These are phyloP conservation scores for Timema cristinae DNA, from an alignment of 2,888 invertebrate species.

Conservation along the genomic window DNA sequence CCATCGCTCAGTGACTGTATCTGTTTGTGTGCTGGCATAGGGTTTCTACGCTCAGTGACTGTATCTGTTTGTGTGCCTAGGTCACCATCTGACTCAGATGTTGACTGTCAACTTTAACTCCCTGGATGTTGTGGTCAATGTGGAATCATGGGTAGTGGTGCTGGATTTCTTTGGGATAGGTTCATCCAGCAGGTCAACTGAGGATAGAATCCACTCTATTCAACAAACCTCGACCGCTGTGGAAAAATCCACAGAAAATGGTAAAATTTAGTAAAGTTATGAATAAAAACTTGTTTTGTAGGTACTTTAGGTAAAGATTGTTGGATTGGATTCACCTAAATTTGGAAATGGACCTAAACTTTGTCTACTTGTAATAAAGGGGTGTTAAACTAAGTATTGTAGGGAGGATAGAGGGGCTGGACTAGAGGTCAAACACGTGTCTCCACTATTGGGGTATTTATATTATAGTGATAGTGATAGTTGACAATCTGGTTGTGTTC, in stretches of 20 bases:
- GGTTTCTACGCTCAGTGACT: not conserved
- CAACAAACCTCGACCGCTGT: too few species aligned
- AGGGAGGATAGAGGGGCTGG: too few species aligned
- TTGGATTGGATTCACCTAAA: too few species aligned
- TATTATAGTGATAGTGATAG: not conserved
- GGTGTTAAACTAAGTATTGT: too few species aligned
- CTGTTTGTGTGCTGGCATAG: not conserved
- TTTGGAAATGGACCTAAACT: too few species aligned
- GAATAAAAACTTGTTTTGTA: too few species aligned
- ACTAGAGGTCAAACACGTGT: too few species aligned
- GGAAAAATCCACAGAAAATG: slow-evolving; percentile 22
- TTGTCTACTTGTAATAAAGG: too few species aligned
- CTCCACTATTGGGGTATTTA: too few species aligned
- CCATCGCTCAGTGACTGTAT: not conserved
- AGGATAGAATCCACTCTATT: too few species aligned
- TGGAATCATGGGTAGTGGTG: slow-evolving; percentile 93
- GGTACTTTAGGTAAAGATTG: too few species aligned
- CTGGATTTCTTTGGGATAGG: slow-evolving; percentile 83
- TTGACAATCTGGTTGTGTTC: not conserved
- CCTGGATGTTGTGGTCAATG: slow-evolving; percentile 83
- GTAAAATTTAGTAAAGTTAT: not conserved
- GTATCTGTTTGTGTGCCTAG: not conserved
- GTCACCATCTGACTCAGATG: not conserved
- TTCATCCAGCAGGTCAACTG: slow-evolving; percentile 34
- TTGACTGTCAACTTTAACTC: slow-evolving; percentile 78